Evolutionary conservation across 2,113 vertebrate genomes (phyloP).

Genomic region (Pogona vitticeps): DNA sequence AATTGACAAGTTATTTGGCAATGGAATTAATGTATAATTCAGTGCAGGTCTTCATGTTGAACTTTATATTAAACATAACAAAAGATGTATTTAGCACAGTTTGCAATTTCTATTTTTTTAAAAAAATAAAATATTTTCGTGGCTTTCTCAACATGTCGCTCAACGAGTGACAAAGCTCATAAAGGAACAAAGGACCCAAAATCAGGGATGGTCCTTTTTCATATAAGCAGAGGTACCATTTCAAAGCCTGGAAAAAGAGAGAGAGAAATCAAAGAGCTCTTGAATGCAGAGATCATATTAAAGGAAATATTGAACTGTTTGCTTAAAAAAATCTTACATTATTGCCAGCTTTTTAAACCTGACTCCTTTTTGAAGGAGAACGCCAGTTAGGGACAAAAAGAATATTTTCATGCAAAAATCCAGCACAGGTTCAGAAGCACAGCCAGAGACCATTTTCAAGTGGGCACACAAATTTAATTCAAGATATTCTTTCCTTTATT

Average conservation of each 20-base stretch:
- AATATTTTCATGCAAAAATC: slow-evolving; percentile 89
- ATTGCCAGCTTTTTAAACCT: slow-evolving; percentile 86
- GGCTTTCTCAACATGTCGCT: slow-evolving; percentile 81
- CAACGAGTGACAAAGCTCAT: slow-evolving; percentile 83
- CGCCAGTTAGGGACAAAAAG: slow-evolving; percentile 85
- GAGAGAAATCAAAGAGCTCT: slow-evolving; percentile 85
- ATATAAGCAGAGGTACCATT: slow-evolving; percentile 81
- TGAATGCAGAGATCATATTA: slow-evolving; percentile 87
- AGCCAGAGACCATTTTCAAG: slow-evolving; percentile 85
- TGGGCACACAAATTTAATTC: slow-evolving; percentile 86
- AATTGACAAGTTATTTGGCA: slow-evolving; percentile 78
- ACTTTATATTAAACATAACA: slow-evolving; percentile 84
- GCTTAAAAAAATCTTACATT: slow-evolving; percentile 85
- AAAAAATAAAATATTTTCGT: slow-evolving; percentile 72
- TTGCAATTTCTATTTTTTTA: slow-evolving; percentile 77
- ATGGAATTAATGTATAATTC: slow-evolving; percentile 80
- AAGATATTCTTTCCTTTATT: slow-evolving; percentile 85
- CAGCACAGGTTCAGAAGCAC: slow-evolving; percentile 84
- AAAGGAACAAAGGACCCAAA: slow-evolving; percentile 83
- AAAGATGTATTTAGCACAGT: slow-evolving; percentile 84
- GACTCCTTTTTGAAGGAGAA: slow-evolving; percentile 84
- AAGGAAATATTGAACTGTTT: slow-evolving; percentile 88
- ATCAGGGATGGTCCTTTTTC: slow-evolving; percentile 80
- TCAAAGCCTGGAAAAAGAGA: slow-evolving; percentile 82
- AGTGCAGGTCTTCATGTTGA: slow-evolving; percentile 74